Evolutionary conservation across 1,140 invertebrate species (phyloP).

Genomic region (Hyles euphorbiae): DNA sequence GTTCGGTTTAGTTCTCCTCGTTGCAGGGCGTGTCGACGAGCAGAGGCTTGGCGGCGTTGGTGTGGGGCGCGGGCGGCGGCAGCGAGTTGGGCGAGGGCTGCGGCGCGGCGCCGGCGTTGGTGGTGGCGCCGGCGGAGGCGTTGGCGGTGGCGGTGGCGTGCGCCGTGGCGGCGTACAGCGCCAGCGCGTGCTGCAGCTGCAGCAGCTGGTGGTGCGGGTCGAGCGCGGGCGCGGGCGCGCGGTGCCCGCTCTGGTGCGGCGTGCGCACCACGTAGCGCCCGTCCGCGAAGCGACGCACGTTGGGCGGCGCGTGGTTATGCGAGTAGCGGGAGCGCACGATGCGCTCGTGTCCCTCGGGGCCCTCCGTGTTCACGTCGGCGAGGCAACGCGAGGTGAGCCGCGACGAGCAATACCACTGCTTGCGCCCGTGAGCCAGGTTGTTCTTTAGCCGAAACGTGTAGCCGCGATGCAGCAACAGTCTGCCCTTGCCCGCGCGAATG

Average conservation of each 20-base stretch:
- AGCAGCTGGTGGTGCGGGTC: slow-evolving; percentile 65
- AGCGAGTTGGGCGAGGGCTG: slow-evolving; percentile 49
- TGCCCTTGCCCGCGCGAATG: slow-evolving; percentile 66
- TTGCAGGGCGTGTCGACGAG: slow-evolving; percentile 65
- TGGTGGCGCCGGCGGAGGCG: slow-evolving; percentile 34
- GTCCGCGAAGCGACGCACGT: slow-evolving; percentile 66
- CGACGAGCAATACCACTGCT: slow-evolving; percentile 71
- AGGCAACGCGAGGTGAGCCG: slow-evolving; percentile 63
- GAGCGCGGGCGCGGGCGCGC: slow-evolving; percentile 52
- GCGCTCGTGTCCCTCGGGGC: slow-evolving; percentile 65
- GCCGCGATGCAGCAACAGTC: slow-evolving; percentile 61
- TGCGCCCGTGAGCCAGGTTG: slow-evolving; percentile 64
- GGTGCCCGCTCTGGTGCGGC: slow-evolving; percentile 65
- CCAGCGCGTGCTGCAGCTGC: slow-evolving; percentile 63
- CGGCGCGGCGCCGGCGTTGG: slow-evolving; percentile 29
- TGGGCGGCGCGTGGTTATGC: slow-evolving; percentile 67
- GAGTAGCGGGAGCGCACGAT: slow-evolving; percentile 65
- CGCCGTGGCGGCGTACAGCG: slow-evolving; percentile 62
- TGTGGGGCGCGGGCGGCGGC: slow-evolving; percentile 40
- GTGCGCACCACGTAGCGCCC: slow-evolving; percentile 69
- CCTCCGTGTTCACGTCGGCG: slow-evolving; percentile 66
- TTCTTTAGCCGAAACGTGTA: slow-evolving; percentile 70
- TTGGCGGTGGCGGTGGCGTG: slow-evolving; percentile 51
- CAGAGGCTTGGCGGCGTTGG: slow-evolving; percentile 49
- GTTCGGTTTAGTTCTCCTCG: slow-evolving; percentile 52